Base-by-base conservation (phyloP, 1,140 invertebrate genomes). In the Drosophila cardini region DNA sequence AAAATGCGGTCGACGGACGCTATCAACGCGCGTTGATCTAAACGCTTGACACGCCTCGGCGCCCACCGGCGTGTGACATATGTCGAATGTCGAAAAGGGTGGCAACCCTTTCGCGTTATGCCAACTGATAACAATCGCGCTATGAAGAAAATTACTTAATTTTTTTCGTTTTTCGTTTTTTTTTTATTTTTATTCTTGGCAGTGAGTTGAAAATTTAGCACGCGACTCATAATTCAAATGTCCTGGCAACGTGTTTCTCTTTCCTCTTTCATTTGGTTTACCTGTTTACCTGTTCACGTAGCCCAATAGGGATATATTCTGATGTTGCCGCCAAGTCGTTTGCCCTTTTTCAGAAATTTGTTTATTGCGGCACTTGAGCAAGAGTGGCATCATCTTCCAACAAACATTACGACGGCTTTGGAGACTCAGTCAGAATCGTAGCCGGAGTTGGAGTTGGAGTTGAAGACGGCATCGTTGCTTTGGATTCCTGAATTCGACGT, bases 331-430 rank as follows among this genome's bases (percentile, higher is more conserved):
- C 30, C 55, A 57, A 58, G 69, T 64, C 62, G 55, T 48, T 80
- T 61, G 78, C 53, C 61, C 69, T 73, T 67, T 26, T 81, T 86
- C 45, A 53, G 80, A 87, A 87, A 87, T 87, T 87, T 87, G 83
- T 87, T 87, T 87, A 87, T 87, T 87, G 83, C 83, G 84, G 83
- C 83, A 87, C 83, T 87, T 87, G 84, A 87, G 75, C 76, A 76
- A 74, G 87, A 86, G 83, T 86, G 83, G 83, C 83, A 83, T 86
- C 83, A 86, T 86, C 83, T 82, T 79, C 76, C 56, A 69, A 56
- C 72, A 62, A 48, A 61, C 58, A 63, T 57, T 57, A 52, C 65
- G 26, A 55, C 65, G 40, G 46, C 65, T 68, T 30, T 45, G 15
- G 11, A 38, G 36, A 9, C 9, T 11, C 9, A 38, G 9, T 18